phyloP scores from a whole-genome alignment of 2,888 invertebrate genomes.

The Venustoraphidia nigricollis region DNA sequence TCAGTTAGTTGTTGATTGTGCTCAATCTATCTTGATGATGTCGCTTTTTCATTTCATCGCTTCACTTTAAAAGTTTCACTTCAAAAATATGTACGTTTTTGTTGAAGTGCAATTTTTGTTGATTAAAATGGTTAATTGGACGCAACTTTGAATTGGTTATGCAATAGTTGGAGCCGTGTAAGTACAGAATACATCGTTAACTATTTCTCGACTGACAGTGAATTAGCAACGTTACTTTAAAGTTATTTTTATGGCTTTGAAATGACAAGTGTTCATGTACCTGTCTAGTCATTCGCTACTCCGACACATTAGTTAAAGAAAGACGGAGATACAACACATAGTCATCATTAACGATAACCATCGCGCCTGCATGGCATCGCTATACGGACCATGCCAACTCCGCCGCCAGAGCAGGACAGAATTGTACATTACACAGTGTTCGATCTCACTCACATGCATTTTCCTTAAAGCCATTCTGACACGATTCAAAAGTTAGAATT shows the following conservation, averaged over 20 bases:
- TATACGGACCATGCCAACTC: background rate
- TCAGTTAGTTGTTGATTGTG: no score
- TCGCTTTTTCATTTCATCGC: no score
- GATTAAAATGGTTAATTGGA: no score
- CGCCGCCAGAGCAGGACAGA: no score
- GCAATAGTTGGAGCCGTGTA: no score
- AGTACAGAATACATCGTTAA: slow-evolving; percentile 9
- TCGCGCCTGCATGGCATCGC: slow-evolving; percentile 18
- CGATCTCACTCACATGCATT: background rate
- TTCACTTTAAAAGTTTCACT: no score
- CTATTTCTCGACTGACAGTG: slow-evolving; percentile 14
- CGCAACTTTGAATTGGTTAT: no score
- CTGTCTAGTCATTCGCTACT: slow-evolving; percentile 20
- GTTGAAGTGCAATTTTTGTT: no score
- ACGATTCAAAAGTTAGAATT: no score
- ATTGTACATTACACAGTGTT: background rate
- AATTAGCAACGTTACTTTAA: slow-evolving; percentile 17
- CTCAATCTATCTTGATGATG: no score
- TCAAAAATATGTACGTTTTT: no score
- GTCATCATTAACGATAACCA: slow-evolving; percentile 28
- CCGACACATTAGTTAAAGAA: slow-evolving; percentile 17
- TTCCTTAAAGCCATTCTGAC: no score
- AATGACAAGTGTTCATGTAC: slow-evolving; percentile 23
- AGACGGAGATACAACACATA: slow-evolving; percentile 11
- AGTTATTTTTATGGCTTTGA: slow-evolving; percentile 22